Evolutionary conservation across 1,140 invertebrate species (phyloP), one percentile per base, ranked within the genome.

Genomic region (Drosophila biarmipes): DNA sequence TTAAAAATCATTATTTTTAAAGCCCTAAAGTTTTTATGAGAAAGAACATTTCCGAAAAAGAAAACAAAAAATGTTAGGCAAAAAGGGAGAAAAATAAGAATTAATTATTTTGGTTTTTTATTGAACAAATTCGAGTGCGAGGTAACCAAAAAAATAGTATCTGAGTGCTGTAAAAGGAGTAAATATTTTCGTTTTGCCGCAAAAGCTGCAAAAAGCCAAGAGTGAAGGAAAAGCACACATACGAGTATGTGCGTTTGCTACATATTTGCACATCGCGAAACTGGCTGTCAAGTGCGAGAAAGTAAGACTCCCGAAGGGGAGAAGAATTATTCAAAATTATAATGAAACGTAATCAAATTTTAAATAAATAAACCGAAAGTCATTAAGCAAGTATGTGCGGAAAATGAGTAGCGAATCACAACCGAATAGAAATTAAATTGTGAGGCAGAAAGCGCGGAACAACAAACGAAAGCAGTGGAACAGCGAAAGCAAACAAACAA

Each of bases 321-420:
- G 34, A 48, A 58, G 37, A 71, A 49, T 34, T 72, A 69, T 77
- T 58, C 58, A 56, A 74, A 80, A 74, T 81, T 87, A 86, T 85
- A 86, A 87, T 86, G 80, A 81, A 80, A 72, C 54, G 69, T 63
- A 78, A 81, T 87, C 74, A 74, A 78, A 81, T 81, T 86, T 78
- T 68, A 51, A 81, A 78, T 72, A 78, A 87, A 87, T 87, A 87
- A 72, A 53, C 37, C 43, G 40, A 73, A 61, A 78, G 56, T 38
- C 48, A 49, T 37, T 51, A 75, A 40, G 56, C 24, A 73, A 46
- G 54, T 38, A 71, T 24, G 15, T 59, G 46, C 31, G 34, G 34
- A 55, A 56, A 48, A 17, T 10, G 46, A 34, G 31, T 43, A 58
- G 29, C n/a, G 24, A 21, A 64, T 43, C 34, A 63, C 54, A 66